Base-by-base conservation (phyloP, 2,888 invertebrate genomes). In the Marasmarcha lunaedactyla region DNA sequence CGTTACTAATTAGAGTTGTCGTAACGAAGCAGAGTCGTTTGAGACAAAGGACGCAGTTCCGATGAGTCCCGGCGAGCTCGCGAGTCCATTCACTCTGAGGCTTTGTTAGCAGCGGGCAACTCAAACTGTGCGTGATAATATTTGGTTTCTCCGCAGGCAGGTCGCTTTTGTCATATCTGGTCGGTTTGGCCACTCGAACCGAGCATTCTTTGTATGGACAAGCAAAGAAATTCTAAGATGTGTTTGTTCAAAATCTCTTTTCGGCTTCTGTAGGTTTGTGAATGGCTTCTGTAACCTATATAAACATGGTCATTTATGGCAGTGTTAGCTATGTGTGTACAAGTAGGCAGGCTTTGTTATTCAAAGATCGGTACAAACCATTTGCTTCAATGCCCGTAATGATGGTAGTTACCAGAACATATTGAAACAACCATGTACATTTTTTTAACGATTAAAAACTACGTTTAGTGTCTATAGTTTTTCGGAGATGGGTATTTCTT, bases 61-160 rank as follows among this genome's bases (percentile, higher is more conserved):
- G 30, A 36, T 38, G 40, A 30, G 35, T 36, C 20, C 36, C 34
- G 33, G 35, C 43, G 39, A 40, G 34, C 42, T 44, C 43, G 38
- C 39, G 39, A 38, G 37, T 43, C 46, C 46, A 57, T 34, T 34
- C 13, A 34, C 11, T 12, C 30, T 30, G 13, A 7, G 12, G 30
- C 11, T 13, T 70, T 74, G 68, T 72, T 62, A 57, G 55, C 47
- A 42, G 50, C 52, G 45, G 55, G 48, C 52, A 50, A 59, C 51
- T 62, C 68, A 65, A 58, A 64, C 65, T 72, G 77, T 65, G 71
- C 78, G 78, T 78, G 78, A 77, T 74, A 76, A 78, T 78, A 77
- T 79, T 78, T 77, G 69, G 65, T 71, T 74, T 74, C 60, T 59
- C 56, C 57, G 60, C 59, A 61, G 58, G 61, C 63, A 63, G 63